A percentile compares a stretch with the other conserved stretches of the same genome.
Evolutionary conservation across 2,113 vertebrate species (phyloP).

Genomic region (Hassar affinis): DNA sequence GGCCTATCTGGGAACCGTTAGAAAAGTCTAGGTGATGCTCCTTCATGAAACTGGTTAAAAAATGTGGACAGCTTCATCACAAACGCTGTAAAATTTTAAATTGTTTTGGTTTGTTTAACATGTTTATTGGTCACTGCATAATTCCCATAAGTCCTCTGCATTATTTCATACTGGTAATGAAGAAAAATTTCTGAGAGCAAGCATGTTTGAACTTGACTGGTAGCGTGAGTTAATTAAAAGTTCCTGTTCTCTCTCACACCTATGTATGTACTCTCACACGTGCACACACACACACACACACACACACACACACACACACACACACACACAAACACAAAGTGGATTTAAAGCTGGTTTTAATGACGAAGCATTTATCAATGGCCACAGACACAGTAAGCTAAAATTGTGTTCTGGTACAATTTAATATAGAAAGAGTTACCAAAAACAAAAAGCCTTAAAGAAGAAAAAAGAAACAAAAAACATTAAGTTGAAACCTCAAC

Average conservation of each 20-base stretch:
- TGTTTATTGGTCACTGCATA: not conserved
- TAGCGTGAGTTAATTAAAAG: not conserved
- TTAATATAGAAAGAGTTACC: not conserved
- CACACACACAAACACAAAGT: not conserved
- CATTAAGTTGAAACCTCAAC: constrained; percentile 74
- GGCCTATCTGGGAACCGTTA: not conserved
- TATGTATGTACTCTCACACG: not conserved
- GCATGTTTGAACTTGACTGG: not conserved
- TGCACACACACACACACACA: not conserved
- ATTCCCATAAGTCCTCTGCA: not conserved
- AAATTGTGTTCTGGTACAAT: not conserved
- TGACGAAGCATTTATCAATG: not conserved
- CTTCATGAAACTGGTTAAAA: not conserved
- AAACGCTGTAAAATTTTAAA: not conserved
- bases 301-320: not conserved
- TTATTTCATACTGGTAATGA: not conserved
- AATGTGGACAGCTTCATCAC: not conserved
- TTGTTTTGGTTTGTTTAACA: not conserved
- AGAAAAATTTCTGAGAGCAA: not conserved
- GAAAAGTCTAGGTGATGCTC: not conserved
- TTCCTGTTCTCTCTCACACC: not conserved
- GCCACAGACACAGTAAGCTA: constrained; percentile 9
- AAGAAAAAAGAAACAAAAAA: not conserved
- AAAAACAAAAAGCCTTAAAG: not conserved
- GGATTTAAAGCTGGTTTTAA: not conserved